Evolutionary conservation across 2,797 vertebrate species (phyloP), one percentile per base, ranked within the genome.

Genomic region (Pangasius macronema): DNA sequence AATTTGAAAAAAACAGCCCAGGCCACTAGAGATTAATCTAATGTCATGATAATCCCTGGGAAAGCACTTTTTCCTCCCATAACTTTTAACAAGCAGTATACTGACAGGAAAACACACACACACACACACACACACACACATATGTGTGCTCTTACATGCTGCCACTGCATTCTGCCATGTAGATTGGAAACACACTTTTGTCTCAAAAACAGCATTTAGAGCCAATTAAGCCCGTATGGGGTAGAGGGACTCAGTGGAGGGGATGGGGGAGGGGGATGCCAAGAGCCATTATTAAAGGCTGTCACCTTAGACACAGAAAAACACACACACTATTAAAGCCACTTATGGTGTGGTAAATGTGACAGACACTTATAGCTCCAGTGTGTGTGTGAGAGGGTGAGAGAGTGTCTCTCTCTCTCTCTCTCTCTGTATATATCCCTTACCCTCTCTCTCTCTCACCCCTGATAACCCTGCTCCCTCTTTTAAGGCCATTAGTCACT

Each of bases 121-220:
- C 76, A 55, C 49, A 33, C 75, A 30, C 24, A 53, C 73, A 51
- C 88, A 86, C 85, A 72, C 84, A 51, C 75, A 59, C 36, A 72
- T 82, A 79, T 53, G 6, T 22, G 63, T 70, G 39, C 27, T 42
- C 72, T 53, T 61, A 27, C 59, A 82, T 86, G 68, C 83, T 83
- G 49, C 87, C 49, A 72, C 75, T 85, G 87, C 80, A 87, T 93
- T 93, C 88, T 85, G 68, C 83, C 88, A 87, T 92, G 88, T 90
- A 91, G 89, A 96, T 94, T 94, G 94, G 93, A 93, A 94, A 93
- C 93, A 91, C 92, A 93, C 93, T 95, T 82, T 93, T 92, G 93
- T 94, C 92, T 93, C 81, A 91, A 94, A 93, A 94, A 89, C 84
- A 87, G 68, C 70, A 86, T 86, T 91, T 89, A 94, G 92, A 95